Percentiles rank a stretch among this genome's conserved stretches.
phyloP scores from a whole-genome alignment of 2,888 invertebrate genomes.

The Atherix ibis region DNA sequence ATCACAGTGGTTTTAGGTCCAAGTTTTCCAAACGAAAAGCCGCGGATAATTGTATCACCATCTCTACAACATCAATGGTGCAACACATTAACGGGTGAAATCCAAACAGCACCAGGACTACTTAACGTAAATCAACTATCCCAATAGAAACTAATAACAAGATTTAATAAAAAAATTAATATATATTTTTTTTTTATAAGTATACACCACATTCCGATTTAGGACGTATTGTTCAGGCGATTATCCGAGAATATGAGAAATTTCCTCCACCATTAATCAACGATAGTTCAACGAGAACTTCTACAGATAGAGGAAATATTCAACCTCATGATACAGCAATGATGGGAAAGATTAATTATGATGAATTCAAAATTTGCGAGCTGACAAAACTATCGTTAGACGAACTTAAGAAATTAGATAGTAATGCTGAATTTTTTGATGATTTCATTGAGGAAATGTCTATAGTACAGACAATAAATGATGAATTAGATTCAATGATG shows the following conservation, averaged over 20 bases:
- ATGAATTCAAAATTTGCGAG: constrained; percentile 21
- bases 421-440: constrained; percentile 54
- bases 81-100: constrained; percentile 46
- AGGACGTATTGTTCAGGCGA: constrained; percentile 64
- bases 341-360: constrained; percentile 3
- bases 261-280: constrained; percentile 38
- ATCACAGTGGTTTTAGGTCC: constrained; percentile 48
- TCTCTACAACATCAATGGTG: constrained; percentile 57
- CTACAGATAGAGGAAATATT: constrained; percentile 3
- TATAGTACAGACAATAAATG: constrained; percentile 48
- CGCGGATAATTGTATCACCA: constrained; percentile 50
- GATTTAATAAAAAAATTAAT: not conserved
- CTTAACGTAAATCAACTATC: constrained; percentile 39
- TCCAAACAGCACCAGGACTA: constrained; percentile 57
- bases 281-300: constrained; percentile 8
- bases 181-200: constrained; percentile 24
- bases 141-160: not conserved
- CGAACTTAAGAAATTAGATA: constrained; percentile 52
- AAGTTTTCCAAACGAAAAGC: constrained; percentile 63
- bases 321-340: not conserved
- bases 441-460: constrained; percentile 56
- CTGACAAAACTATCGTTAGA: constrained; percentile 34
- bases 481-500: constrained; percentile 54
- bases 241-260: constrained; percentile 61
- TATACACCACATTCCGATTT: constrained; percentile 65